Percentiles rank a stretch among this genome's conserved stretches.
Evolutionary conservation across 2,888 invertebrate species (phyloP).

Genomic region (Hydropsyche betteni): DNA sequence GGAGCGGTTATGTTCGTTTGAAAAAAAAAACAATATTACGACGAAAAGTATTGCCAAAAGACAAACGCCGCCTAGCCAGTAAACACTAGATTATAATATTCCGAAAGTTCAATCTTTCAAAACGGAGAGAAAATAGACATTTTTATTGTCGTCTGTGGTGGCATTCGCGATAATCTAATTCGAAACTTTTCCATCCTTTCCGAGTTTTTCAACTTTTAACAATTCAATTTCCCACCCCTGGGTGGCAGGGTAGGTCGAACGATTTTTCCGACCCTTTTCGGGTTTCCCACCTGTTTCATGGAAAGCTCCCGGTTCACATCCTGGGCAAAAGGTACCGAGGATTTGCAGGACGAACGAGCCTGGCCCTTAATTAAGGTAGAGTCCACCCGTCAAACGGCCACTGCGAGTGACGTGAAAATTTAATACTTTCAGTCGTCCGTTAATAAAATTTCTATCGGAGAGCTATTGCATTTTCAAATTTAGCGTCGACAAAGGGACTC

Average conservation of each 20-base stretch:
- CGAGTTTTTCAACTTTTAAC: conserved; percentile 21
- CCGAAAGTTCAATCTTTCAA: background rate
- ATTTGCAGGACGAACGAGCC: background rate
- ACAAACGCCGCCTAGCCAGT: too few species aligned
- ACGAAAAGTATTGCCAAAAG: too few species aligned
- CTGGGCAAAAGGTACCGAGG: background rate
- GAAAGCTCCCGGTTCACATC: background rate
- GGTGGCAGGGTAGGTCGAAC: background rate
- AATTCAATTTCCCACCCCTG: conserved; percentile 1
- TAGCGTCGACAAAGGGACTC: too few species aligned
- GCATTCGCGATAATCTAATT: conserved; percentile 4
- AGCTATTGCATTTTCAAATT: conserved; percentile 1
- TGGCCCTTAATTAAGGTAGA: background rate
- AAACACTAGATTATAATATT: background rate
- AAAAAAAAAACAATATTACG: too few species aligned
- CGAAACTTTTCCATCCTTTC: background rate
- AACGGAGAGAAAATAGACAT: background rate
- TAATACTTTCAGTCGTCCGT: conserved; percentile 10
- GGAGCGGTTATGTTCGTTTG: too few species aligned
- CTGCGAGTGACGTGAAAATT: conserved; percentile 21
- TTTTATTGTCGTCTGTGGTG: conserved; percentile 12
- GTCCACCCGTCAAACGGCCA: conserved; percentile 1
- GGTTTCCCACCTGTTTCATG: background rate
- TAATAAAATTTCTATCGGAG: background rate
- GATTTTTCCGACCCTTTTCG: background rate